phyloP scores from a whole-genome alignment of 30 jellyfish, hydroid and myxozoan genomes.

The Calvadosia cruxmelitensis region DNA sequence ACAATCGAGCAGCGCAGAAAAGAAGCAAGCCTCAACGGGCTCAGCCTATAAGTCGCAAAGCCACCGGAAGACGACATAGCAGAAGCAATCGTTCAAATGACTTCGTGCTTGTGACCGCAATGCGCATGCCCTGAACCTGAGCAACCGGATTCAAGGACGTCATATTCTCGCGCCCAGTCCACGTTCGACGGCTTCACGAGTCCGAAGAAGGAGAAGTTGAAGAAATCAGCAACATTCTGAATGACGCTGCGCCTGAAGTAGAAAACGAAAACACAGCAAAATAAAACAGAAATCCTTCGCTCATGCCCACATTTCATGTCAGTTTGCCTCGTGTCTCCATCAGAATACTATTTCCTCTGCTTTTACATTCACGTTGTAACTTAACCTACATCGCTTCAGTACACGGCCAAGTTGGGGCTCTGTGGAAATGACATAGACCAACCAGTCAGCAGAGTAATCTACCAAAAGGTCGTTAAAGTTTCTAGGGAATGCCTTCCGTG shows the following conservation, averaged over 20 bases:
- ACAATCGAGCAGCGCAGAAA: no score
- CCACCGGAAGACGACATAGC: no score
- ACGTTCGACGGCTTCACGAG: slow-evolving; percentile 47
- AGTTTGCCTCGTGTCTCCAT: slow-evolving; percentile 38
- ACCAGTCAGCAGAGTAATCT: no score
- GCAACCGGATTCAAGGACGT: slow-evolving; percentile 8
- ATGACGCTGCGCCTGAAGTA: neutral
- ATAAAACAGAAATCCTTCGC: neutral
- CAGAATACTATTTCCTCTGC: no score
- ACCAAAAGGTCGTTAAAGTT: no score
- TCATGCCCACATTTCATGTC: neutral
- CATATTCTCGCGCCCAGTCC: slow-evolving; percentile 78
- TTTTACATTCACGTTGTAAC: no score
- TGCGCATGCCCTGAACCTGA: neutral
- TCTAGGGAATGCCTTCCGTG: no score
- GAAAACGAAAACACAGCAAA: neutral
- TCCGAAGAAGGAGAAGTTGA: slow-evolving; percentile 71
- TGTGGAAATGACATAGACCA: no score
- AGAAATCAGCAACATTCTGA: slow-evolving; percentile 83
- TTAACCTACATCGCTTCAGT: no score
- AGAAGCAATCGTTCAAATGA: neutral
- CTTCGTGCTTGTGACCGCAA: neutral
- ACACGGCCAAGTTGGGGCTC: no score
- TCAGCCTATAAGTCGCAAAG: no score
- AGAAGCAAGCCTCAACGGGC: no score